phyloP scores from a whole-genome alignment of 2,113 vertebrate species.

The Myiagra hebetior region DNA sequence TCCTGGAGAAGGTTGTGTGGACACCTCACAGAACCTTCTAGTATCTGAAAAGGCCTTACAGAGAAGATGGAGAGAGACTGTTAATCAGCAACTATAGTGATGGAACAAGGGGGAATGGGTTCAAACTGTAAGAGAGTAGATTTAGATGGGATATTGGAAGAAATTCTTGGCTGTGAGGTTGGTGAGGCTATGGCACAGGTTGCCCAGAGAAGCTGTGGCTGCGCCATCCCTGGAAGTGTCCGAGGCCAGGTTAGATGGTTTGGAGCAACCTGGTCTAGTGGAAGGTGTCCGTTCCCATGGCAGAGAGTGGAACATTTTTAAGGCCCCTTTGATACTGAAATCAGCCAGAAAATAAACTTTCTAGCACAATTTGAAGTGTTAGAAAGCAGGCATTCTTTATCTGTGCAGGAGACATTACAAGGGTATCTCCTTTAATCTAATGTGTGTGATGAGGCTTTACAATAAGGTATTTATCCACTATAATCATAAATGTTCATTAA shows the following conservation, averaged over 20 bases:
- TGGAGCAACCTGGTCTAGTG: not conserved
- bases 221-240: not conserved
- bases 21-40: not conserved
- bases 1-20: not conserved
- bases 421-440: not conserved
- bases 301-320: not conserved
- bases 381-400: not conserved
- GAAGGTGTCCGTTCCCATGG: not conserved
- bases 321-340: not conserved
- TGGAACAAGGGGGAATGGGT: not conserved
- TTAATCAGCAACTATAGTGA: not conserved
- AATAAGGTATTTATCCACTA: not conserved
- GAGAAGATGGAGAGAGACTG: not conserved
- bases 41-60: not conserved
- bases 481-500: not conserved
- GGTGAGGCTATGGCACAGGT: not conserved
- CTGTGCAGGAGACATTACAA: not conserved
- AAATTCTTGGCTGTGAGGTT: not conserved
- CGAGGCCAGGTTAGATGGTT: rapidly evolving
- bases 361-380: not conserved
- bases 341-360: not conserved
- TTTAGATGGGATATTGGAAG: not conserved
- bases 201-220: not conserved
- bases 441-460: not conserved
- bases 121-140: not conserved